Evolutionary conservation across 2,888 invertebrate species (phyloP), one percentile per base, ranked within the genome.

Genomic region (Abrostola tripartita): DNA sequence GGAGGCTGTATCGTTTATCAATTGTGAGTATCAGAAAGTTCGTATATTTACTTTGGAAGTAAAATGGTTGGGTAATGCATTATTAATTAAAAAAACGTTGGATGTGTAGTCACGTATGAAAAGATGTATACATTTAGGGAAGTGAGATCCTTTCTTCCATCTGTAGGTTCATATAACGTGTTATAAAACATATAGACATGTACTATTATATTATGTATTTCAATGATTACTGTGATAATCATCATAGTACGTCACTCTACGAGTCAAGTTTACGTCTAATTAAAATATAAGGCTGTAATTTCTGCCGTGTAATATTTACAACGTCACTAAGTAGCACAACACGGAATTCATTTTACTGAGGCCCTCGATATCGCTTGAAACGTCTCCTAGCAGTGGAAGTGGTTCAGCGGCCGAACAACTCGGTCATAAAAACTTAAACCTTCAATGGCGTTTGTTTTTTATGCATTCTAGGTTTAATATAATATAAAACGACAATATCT

Each of bases 321-420:
- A 64, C 57, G 47, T 57, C 38, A 51, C 55, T 56, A 62, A 64
- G 58, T 78, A 69, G 65, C 56, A 67, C 66, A 70, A 79, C 74
- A 73, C 50, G 70, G 44, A 68, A 56, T 79, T 55, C 64, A 55
- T 73, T 79, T 76, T 72, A 76, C 51, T 50, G 49, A 24, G 38
- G 41, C 41, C 55, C 52, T 51, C 50, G 55, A 58, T 70, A 58
- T 56, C 24, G 52, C 63, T 53, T 47, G 57, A 57, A 49, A 14
- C 53, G 57, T 38, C 61, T 55, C 56, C 53, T 42, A 37, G 12
- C 8, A 35, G 49, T 37, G 14, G n/a, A n/a, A n/a, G n/a, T n/a
- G n/a, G n/a, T n/a, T n/a, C n/a, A n/a, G n/a, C n/a, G n/a, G n/a
- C n/a, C n/a, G n/a, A n/a, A n/a, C n/a, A n/a, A n/a, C n/a, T n/a